Conservation (phyloP, 2,797 vertebrate genomes). For the Poliocrania exsul region DNA sequence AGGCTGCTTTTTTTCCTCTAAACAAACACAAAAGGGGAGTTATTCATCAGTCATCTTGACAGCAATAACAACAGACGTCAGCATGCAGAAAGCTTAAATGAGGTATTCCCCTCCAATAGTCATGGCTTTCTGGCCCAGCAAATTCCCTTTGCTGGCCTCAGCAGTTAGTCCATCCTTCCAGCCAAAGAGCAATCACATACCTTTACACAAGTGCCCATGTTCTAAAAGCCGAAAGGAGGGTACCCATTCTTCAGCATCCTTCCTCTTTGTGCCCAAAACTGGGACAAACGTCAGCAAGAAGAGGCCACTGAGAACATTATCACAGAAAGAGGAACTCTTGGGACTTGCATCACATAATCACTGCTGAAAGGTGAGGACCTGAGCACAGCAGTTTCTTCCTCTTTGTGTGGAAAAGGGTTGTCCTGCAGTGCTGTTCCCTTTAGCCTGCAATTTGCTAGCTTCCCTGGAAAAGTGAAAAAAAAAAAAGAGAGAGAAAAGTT, state of each 20-base stretch:
- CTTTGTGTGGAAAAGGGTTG: not conserved
- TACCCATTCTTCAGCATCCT: conserved; percentile 86
- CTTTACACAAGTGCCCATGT: conserved; percentile 89
- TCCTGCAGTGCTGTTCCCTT: not conserved
- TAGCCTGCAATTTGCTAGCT: not conserved
- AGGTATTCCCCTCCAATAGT: not conserved
- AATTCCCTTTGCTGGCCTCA: not conserved
- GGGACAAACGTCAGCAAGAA: conserved; percentile 84
- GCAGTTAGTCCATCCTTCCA: not conserved
- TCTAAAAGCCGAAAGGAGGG: conserved; percentile 80
- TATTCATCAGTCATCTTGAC: conserved; percentile 13
- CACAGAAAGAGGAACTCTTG: conserved; percentile 47
- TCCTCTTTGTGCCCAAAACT: conserved; percentile 84
- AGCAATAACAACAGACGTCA: not conserved
- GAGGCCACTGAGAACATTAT: conserved; percentile 86
- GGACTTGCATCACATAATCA: conserved; percentile 38
- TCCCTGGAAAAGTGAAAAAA: conserved; percentile 3
- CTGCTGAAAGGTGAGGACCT: not conserved
- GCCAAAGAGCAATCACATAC: conserved; percentile 69
- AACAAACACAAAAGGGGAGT: conserved; percentile 30
- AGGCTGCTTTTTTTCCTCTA: not conserved
- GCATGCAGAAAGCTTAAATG: conserved; percentile 28
- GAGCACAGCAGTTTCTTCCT: not conserved
- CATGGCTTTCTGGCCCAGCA: not conserved
- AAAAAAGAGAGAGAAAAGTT: not conserved